Evolutionary conservation across 2,888 invertebrate genomes (phyloP), one percentile per base, ranked within the genome.

Genomic region (Sisyra terminalis): DNA sequence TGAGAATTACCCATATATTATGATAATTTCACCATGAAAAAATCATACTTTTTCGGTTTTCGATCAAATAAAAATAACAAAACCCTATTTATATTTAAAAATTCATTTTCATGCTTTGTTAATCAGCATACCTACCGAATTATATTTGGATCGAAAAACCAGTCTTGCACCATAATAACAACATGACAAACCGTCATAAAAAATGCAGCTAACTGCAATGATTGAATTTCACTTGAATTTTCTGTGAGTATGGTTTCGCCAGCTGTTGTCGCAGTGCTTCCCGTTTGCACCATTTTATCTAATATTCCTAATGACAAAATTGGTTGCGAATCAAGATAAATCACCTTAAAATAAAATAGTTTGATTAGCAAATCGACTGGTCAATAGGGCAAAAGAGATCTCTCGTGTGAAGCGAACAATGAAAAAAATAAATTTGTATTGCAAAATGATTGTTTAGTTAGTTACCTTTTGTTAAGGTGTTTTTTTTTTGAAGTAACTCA

Each of bases 181-280:
- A 92, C 77, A 59, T 96, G 92, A 53, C 93, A 93, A 30, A 93
- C 80, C 2, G 87, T 83, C 66, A 92, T 75, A 41, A 94, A 59
- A 57, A 87, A 88, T 1, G 89, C 76, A 10, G 86, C 73, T 46
- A 86, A 67, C 57, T 90, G 85, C 35, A 93, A 63, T 30, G 84
- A 81, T 50, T 79, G 73, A 39, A 81, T 59, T 55, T 80, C 78
- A 46, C 71, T 69, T 47, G 69, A 69, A 49, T 66, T 69, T 56
- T 81, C 81, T 2, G 73, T 66, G 0, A 73, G 74, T 31, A 71
- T 64, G 49, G 74, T 75, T 50, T 78, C 73, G 10, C 69, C 70
- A 9, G 73, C 58, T 2, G 69, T 62, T 34, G 65, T 66, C 35
- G 60, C 50, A 48, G 50, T 67, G 49, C 50, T 59, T 60, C 47